Evolutionary conservation across 2,113 vertebrate species (phyloP).

Genomic region (Stegastes partitus): DNA sequence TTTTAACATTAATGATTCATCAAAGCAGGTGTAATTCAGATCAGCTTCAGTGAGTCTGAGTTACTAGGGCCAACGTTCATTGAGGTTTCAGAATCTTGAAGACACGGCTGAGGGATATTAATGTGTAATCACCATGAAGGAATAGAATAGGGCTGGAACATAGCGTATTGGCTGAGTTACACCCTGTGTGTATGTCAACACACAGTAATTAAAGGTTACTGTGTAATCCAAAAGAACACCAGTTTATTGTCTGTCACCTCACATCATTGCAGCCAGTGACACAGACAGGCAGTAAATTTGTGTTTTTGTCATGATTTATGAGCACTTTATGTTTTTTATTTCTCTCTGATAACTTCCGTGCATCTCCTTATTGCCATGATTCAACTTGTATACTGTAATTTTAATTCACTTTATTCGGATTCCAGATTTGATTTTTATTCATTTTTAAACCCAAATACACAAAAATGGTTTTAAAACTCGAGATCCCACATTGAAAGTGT

Average conservation of each 20-base stretch:
- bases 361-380: too few relatives aligned
- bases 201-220: constrained; percentile 51
- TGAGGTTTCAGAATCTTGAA: not conserved
- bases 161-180: not conserved
- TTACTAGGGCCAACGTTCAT: constrained; percentile 55
- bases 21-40: constrained; percentile 43
- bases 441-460: too few relatives aligned
- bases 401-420: too few relatives aligned
- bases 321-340: not conserved
- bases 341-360: too few relatives aligned
- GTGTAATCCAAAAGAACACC: constrained; percentile 47
- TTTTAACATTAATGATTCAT: constrained; percentile 57
- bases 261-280: not conserved
- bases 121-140: constrained; percentile 47
- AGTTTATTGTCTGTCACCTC: constrained; percentile 5
- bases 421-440: too few relatives aligned
- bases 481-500: too few relatives aligned
- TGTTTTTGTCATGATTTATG: not conserved
- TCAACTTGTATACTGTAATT: too few relatives aligned
- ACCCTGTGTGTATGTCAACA: constrained; percentile 23
- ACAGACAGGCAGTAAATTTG: not conserved
- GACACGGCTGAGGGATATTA: constrained; percentile 31
- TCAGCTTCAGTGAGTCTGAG: constrained; percentile 51
- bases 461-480: too few relatives aligned
- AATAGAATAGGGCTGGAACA: not conserved